Evolutionary conservation across 2,113 vertebrate genomes (phyloP), one percentile per base, ranked within the genome.

Genomic region (Takifugu flavidus): DNA sequence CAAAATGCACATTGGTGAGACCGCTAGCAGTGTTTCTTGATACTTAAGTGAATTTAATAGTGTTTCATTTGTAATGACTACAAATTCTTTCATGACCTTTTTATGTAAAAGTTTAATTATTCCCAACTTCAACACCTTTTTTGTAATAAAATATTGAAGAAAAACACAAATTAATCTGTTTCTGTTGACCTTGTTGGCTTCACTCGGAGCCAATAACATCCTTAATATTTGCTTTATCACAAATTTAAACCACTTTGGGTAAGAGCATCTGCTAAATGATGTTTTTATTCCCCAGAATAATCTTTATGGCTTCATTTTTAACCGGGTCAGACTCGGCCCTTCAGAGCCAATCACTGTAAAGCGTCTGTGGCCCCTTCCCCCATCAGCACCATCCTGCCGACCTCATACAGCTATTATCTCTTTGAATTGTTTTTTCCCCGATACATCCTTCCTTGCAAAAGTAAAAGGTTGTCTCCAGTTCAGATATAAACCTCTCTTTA

Each of bases 401-500:
- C 34, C 34, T 39, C 7, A 39, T 39, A 39, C 7, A 39, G 7
- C 1, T 39, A 39, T 39, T 39, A 39, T 39, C 34, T 10, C 34
- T 39, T 4, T 6, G 34, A 10, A 39, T 39, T 39, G 34, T 39
- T 39, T 44, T 49, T 55, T 12, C 6, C 25, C 13, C 6, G 15
- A 7, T 65, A 34, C 53, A 25, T 20, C 42, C 1, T 26, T 13
- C 26, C 27, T 49, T 50, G 6, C 10, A 7, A 49, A 70, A 74
- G 80, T 59, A 78, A 72, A 70, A 67, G 74, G 66, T 72, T 75
- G 69, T 68, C 73, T 71, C 68, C 53, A 72, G 74, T 76, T 76
- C 56, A 67, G 15, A 65, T 53, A 63, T 74, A 82, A 86, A 74
- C 69, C 69, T 50, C 4, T 63, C 66, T 72, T 83, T 70, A 77